phyloP scores from a whole-genome alignment of 2,888 invertebrate genomes.

The Pseudococcus viburni region DNA sequence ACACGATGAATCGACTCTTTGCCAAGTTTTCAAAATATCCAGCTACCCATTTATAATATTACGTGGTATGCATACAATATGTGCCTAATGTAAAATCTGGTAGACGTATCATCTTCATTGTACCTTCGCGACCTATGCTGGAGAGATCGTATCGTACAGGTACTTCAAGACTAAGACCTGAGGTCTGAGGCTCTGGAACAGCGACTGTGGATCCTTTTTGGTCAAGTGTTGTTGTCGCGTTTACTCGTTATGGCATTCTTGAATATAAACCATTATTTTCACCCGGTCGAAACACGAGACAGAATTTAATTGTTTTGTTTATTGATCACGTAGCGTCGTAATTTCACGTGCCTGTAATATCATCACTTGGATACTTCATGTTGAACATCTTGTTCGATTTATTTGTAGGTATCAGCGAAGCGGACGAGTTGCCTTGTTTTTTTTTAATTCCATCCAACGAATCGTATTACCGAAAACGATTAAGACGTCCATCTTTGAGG shows the following conservation, averaged over 20 bases:
- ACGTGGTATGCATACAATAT: conserved; percentile 29
- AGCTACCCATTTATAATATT: background rate
- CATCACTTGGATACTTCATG: too few relatives aligned
- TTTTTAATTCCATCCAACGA: background rate
- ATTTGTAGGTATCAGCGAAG: background rate
- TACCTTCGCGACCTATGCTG: background rate
- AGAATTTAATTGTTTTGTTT: conserved; percentile 51
- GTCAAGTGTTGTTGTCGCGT: conserved; percentile 29
- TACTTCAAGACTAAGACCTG: background rate
- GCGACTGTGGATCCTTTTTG: background rate
- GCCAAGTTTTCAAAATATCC: conserved; percentile 1
- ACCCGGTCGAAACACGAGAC: conserved; percentile 11
- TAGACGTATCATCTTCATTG: background rate
- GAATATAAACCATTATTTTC: background rate
- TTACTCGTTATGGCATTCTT: conserved; percentile 2
- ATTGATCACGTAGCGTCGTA: conserved; percentile 32
- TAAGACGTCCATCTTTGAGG: background rate
- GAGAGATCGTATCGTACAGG: background rate
- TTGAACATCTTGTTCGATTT: conserved; percentile 4
- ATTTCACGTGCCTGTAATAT: background rate
- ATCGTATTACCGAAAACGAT: conserved; percentile 23
- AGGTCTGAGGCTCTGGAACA: background rate
- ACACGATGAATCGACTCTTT: conserved; percentile 35
- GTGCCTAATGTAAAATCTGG: too few relatives aligned
- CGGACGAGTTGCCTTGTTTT: background rate